Evolutionary conservation across 2,113 vertebrate genomes (phyloP).

Genomic region (Tupaia chinensis): DNA sequence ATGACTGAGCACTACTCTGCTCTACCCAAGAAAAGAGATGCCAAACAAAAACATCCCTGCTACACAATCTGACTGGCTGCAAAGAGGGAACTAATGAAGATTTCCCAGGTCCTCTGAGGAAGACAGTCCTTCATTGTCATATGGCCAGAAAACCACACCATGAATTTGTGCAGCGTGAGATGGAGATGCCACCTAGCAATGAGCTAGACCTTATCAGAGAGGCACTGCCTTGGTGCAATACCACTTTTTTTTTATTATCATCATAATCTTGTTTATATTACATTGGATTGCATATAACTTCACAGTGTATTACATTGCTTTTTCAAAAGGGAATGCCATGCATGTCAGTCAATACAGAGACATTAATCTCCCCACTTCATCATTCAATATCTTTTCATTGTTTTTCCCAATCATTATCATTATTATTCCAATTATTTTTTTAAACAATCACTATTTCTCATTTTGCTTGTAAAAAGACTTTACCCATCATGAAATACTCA

Average conservation of each 20-base stretch:
- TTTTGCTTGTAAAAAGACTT: no score
- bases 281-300: no score
- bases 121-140: neutral
- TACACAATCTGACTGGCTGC: neutral
- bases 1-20: neutral
- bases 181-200: neutral
- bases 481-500: no score
- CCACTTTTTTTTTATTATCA: neutral
- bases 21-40: neutral
- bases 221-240: neutral
- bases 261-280: no score
- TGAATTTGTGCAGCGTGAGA: neutral
- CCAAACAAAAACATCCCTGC: neutral
- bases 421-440: no score
- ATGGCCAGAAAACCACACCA: neutral
- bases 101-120: neutral
- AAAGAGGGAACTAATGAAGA: neutral
- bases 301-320: no score
- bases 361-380: no score
- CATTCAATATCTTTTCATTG: no score
- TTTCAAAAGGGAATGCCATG: no score
- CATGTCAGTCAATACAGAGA: no score
- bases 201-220: neutral
- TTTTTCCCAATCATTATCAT: no score
- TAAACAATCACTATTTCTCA: no score